These are phyloP conservation scores for Gambusia holbrooki DNA, from an alignment of 2,113 vertebrate species.

Conservation along the genomic window DNA sequence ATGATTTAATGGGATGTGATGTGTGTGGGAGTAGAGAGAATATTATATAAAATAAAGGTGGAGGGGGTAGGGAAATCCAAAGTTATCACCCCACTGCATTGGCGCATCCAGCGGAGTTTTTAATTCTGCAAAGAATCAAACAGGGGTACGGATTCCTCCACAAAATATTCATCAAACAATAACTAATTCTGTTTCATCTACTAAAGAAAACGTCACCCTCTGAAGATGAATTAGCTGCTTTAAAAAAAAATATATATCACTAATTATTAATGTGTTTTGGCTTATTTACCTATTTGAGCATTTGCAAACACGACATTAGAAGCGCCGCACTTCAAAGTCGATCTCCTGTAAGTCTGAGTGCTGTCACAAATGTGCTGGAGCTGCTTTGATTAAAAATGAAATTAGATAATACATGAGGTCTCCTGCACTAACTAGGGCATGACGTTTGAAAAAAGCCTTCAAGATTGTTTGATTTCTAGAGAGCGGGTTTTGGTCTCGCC, in stretches of 20 bases:
- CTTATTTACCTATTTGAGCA: constrained; percentile 34
- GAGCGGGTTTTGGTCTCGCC: too few relatives aligned
- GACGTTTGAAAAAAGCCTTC: neutral
- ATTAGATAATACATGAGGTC: constrained; percentile 5
- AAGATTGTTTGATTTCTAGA: neutral
- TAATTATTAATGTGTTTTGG: constrained; percentile 3
- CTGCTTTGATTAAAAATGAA: constrained; percentile 25
- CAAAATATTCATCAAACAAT: constrained; percentile 27
- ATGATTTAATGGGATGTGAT: constrained; percentile 60
- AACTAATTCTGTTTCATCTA: constrained; percentile 26
- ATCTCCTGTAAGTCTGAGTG: neutral
- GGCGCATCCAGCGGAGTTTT: neutral
- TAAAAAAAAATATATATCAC: neutral
- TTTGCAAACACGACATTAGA: constrained; percentile 7
- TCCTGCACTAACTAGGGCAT: neutral
- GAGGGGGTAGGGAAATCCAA: neutral
- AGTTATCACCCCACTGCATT: neutral
- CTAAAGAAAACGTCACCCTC: neutral
- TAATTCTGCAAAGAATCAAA: constrained; percentile 13
- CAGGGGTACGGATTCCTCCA: neutral
- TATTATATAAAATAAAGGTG: constrained; percentile 19
- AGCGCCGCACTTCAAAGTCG: constrained; percentile 21
- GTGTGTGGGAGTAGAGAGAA: constrained; percentile 14
- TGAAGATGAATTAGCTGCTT: neutral
- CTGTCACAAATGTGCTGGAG: constrained; percentile 9